phyloP scores from a whole-genome alignment of 2,888 invertebrate genomes.

The Rhodophaea formosa region DNA sequence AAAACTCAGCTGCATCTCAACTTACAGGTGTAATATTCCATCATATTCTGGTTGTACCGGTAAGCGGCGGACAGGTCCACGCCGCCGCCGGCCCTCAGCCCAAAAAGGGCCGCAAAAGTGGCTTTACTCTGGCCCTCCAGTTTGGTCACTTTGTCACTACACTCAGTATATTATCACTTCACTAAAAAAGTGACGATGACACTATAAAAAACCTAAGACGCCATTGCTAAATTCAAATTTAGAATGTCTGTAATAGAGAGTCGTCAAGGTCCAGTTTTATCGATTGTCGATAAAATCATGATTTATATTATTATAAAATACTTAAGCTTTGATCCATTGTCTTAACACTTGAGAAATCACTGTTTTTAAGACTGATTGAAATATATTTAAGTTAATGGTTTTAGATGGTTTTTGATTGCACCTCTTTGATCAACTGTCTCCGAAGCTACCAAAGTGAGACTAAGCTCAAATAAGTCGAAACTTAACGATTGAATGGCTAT shows the following conservation, averaged over 20 bases:
- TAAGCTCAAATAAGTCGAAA: conserved; percentile 24
- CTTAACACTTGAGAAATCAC: background rate
- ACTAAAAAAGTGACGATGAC: conserved; percentile 31
- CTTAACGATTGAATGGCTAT: conserved; percentile 27
- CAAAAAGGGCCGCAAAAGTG: conserved; percentile 84
- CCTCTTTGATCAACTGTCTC: background rate
- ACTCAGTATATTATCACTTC: conserved; percentile 23
- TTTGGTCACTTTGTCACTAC: conserved; percentile 64
- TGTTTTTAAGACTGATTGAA: background rate
- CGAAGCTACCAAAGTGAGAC: conserved; percentile 21
- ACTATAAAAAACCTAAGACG: conserved; percentile 34
- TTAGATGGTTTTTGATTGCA: conserved; percentile 11
- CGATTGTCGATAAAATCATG: conserved; percentile 23
- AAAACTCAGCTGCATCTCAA: no score
- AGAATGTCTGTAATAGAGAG: conserved; percentile 25
- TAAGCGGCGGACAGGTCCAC: conserved; percentile 97
- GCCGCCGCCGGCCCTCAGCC: conserved; percentile 84
- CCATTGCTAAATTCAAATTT: conserved; percentile 35
- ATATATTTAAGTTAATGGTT: background rate
- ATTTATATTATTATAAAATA: conserved; percentile 11
- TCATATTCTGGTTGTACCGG: conserved; percentile 98
- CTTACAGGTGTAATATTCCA: conserved; percentile 99
- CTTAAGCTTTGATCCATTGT: conserved; percentile 2
- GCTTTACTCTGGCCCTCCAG: conserved; percentile 85
- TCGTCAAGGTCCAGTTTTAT: conserved; percentile 26